phyloP scores from a whole-genome alignment of 1,140 invertebrate genomes.

The Drosophila arizonae region DNA sequence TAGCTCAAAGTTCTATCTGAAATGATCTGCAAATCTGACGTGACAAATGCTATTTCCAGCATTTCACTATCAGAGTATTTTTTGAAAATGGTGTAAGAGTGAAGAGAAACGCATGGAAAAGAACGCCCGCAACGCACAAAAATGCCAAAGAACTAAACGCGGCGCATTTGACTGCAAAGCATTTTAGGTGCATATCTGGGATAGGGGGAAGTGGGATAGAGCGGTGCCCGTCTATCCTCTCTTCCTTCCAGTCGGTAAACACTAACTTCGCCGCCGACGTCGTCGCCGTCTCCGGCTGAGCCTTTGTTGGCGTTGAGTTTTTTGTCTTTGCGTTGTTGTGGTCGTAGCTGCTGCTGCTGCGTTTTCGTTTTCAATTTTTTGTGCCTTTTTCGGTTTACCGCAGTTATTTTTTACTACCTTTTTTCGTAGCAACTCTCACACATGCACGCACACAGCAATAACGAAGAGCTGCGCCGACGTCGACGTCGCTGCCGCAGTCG shows the following conservation, averaged over 20 bases:
- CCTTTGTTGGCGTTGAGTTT: slow-evolving; percentile 47
- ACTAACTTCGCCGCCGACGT: not conserved
- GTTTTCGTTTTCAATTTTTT: slow-evolving; percentile 64
- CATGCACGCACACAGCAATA: slow-evolving; percentile 41
- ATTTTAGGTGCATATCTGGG: slow-evolving; percentile 4
- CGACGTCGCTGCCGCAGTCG: slow-evolving; percentile 38
- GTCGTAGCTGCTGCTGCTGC: slow-evolving; percentile 58
- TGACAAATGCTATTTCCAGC: slow-evolving; percentile 43
- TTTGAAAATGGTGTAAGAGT: not conserved
- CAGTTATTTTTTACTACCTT: slow-evolving; percentile 81
- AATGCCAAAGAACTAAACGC: slow-evolving; percentile 47
- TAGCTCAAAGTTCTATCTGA: slow-evolving; percentile 39
- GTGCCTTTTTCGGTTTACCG: slow-evolving; percentile 80
- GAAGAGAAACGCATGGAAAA: slow-evolving; percentile 26
- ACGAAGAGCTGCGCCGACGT: slow-evolving; percentile 39
- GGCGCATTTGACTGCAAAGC: slow-evolving; percentile 47
- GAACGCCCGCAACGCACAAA: slow-evolving; percentile 46
- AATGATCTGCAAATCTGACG: slow-evolving; percentile 37
- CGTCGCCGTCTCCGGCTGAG: slow-evolving; percentile 31
- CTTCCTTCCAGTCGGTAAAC: not conserved
- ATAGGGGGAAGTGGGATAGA: not conserved
- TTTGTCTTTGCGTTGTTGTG: slow-evolving; percentile 65
- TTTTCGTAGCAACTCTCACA: slow-evolving; percentile 67
- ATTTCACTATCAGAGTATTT: slow-evolving; percentile 41
- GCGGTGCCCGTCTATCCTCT: not conserved